Conservation (phyloP, 2,888 invertebrate genomes). For the Capitulum mitella region DNA sequence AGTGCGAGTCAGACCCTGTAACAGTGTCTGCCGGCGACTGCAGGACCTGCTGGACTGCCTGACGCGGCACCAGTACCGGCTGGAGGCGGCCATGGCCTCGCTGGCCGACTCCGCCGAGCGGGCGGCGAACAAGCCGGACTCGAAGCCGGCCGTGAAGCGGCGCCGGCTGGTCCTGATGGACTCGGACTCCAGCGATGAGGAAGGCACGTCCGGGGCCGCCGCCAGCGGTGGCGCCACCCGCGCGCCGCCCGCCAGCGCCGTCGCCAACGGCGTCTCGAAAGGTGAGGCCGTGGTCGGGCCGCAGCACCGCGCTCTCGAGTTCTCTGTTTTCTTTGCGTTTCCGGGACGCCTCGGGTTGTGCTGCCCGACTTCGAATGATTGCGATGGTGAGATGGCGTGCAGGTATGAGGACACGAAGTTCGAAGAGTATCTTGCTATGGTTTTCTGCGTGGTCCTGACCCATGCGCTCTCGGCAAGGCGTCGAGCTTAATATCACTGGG, state of each 20-base stretch:
- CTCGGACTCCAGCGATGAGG: background rate
- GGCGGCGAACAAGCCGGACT: background rate
- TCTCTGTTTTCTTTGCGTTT: too few relatives aligned
- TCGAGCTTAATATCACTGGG: too few relatives aligned
- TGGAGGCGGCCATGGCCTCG: background rate
- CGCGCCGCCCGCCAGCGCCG: background rate
- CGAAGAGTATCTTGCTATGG: too few relatives aligned
- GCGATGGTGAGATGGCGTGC: too few relatives aligned
- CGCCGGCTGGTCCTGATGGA: background rate
- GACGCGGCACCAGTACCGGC: background rate
- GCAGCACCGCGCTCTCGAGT: too few relatives aligned
- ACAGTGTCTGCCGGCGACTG: too few relatives aligned
- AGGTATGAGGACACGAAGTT: too few relatives aligned
- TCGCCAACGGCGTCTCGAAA: background rate
- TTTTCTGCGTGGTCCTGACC: too few relatives aligned
- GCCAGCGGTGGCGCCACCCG: background rate
- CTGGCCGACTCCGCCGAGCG: background rate
- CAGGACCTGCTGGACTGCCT: slow-evolving; percentile 20
- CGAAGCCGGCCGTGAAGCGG: background rate
- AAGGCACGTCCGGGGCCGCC: background rate
- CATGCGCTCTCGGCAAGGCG: too few relatives aligned
- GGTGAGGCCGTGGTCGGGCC: background rate
- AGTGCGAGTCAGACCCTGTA: too few relatives aligned
- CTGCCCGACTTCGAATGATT: too few relatives aligned
- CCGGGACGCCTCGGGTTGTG: too few relatives aligned